Evolutionary conservation across 1,140 invertebrate genomes (phyloP).

Genomic region (Acromyrmex charruanus): DNA sequence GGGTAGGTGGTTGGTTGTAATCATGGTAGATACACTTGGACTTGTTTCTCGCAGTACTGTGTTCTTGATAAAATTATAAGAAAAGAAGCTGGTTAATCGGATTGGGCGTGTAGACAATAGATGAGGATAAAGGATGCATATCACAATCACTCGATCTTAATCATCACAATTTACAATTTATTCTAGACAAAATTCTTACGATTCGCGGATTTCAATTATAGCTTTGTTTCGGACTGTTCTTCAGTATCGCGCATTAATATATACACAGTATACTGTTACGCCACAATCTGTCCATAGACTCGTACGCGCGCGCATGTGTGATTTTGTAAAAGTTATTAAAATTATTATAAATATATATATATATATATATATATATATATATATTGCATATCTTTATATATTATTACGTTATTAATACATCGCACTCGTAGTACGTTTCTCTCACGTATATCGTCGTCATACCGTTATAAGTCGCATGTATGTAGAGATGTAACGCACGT

Average conservation of each 20-base stretch:
- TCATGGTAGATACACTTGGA: conserved; percentile 40
- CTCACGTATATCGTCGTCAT: conserved; percentile 35
- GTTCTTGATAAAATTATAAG: conserved; percentile 76
- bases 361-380: conserved; percentile 84
- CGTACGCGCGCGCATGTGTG: conserved; percentile 35
- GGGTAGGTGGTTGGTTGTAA: conserved; percentile 12
- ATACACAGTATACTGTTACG: conserved; percentile 82
- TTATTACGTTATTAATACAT: conserved; percentile 77
- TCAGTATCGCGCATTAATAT: conserved; percentile 80
- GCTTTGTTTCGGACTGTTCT: conserved; percentile 77
- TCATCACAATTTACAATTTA: conserved; percentile 85
- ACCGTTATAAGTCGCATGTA: conserved; percentile 53
- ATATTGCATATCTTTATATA: conserved; percentile 84
- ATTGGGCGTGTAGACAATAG: conserved; percentile 56
- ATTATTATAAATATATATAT: conserved; percentile 82
- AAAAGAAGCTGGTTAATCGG: conserved; percentile 80
- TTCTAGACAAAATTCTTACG: conserved; percentile 86
- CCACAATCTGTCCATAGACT: conserved; percentile 64
- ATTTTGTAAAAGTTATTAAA: conserved; percentile 86
- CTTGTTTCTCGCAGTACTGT: conserved; percentile 76
- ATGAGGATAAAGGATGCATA: conserved; percentile 66
- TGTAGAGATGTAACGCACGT: conserved; percentile 60
- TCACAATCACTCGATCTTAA: conserved; percentile 78
- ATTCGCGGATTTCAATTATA: conserved; percentile 80
- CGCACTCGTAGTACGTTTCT: conserved; percentile 61